Evolutionary conservation across 2,113 vertebrate species (phyloP).

Genomic region (Conger conger): DNA sequence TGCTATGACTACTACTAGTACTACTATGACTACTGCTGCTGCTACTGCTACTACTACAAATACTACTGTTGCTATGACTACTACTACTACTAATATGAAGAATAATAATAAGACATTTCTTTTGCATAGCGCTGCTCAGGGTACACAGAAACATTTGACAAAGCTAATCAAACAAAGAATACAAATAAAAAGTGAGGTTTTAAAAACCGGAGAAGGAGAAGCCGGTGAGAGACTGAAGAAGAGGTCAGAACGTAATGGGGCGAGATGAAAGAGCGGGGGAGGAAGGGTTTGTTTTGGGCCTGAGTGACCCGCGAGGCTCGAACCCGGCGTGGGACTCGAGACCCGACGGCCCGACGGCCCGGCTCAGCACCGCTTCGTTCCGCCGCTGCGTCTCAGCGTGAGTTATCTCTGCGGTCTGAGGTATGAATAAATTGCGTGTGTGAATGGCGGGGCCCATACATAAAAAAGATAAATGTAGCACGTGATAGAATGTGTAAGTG

Average conservation of each 20-base stretch:
- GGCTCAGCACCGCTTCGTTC: neutral
- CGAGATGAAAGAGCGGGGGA: neutral
- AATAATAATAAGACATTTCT: too few species aligned
- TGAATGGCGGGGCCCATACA: slow-evolving; percentile 20
- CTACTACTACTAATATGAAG: too few species aligned
- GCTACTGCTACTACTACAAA: too few species aligned
- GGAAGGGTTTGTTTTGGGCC: neutral
- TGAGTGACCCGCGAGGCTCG: too few species aligned
- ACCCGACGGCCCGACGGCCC: neutral
- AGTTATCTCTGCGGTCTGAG: neutral
- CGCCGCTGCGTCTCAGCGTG: neutral
- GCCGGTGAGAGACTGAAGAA: neutral
- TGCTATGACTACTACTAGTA: too few species aligned
- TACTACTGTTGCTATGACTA: too few species aligned
- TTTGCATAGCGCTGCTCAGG: too few species aligned
- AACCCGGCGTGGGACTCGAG: neutral
- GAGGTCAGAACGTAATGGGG: neutral
- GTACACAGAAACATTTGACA: too few species aligned
- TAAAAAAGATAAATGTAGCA: slow-evolving; percentile 21
- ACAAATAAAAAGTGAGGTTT: too few species aligned
- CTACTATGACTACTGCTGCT: too few species aligned
- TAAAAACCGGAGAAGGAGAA: neutral
- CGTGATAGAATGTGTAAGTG: neutral
- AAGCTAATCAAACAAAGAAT: too few species aligned
- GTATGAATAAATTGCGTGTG: slow-evolving; percentile 2